Conservation (phyloP, 2,113 vertebrate species). For the Hipposideros armiger region DNA sequence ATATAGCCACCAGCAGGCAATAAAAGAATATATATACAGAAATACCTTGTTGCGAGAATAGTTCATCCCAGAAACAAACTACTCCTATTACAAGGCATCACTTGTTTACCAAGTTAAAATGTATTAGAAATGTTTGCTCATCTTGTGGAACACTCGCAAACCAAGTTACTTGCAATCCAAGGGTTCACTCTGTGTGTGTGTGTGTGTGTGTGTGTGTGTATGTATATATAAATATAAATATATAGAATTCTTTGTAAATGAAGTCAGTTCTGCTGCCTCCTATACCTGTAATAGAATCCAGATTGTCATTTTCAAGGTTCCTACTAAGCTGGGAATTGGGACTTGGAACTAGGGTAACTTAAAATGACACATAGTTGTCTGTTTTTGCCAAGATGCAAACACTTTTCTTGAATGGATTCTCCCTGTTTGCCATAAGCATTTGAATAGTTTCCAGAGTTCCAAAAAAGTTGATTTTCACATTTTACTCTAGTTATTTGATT, state of each 20-base stretch:
- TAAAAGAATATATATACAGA: not conserved
- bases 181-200: too few species aligned
- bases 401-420: slow-evolving; percentile 32
- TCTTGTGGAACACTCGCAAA: too few species aligned
- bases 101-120: too few species aligned
- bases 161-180: too few species aligned
- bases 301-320: not conserved
- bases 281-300: not conserved
- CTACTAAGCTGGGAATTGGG: not conserved
- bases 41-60: too few species aligned
- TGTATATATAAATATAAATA: not conserved
- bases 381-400: not conserved
- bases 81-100: too few species aligned
- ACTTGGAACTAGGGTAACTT: not conserved
- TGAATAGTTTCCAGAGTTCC: not conserved
- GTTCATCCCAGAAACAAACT: not conserved
- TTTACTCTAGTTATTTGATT: not conserved
- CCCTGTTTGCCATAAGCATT: not conserved
- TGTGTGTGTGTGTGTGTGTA: too few species aligned
- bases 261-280: not conserved
- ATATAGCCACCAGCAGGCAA: too few species aligned
- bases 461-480: not conserved
- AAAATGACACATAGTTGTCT: not conserved
- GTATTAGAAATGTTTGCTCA: too few species aligned
- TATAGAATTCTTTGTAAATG: not conserved